phyloP scores from a whole-genome alignment of 2,888 invertebrate genomes.

The Octonoba sinensis region DNA sequence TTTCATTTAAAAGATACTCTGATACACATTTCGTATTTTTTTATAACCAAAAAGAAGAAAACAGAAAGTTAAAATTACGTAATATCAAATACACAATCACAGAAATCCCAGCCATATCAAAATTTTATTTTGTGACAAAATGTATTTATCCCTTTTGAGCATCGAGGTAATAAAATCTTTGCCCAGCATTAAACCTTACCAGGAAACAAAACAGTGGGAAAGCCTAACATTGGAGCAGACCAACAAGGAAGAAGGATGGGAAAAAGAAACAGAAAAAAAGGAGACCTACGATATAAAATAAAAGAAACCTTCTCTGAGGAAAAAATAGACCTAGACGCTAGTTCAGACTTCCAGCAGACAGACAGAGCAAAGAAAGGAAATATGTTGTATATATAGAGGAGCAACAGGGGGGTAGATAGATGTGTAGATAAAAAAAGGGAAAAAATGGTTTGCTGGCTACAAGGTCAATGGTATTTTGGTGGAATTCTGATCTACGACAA shows the following conservation, averaged over 20 bases:
- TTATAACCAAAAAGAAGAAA: too few species aligned
- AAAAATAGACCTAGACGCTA: conserved; percentile 57
- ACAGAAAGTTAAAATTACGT: too few species aligned
- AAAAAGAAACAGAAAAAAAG: conserved; percentile 29
- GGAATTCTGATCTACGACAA: conserved; percentile 40
- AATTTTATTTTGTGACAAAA: too few species aligned
- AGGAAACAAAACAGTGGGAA: conserved; percentile 43
- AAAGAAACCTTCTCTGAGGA: conserved; percentile 44
- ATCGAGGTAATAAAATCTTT: conserved; percentile 19
- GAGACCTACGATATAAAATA: conserved; percentile 56
- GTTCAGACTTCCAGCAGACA: conserved; percentile 53
- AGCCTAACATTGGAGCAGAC: conserved; percentile 28
- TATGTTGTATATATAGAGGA: conserved; percentile 60
- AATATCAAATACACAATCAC: too few species aligned
- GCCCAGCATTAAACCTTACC: conserved; percentile 31
- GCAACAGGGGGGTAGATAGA: conserved; percentile 58
- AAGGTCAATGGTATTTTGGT: conserved; percentile 61
- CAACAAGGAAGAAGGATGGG: conserved; percentile 12
- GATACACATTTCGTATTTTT: too few species aligned
- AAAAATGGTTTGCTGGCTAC: conserved; percentile 49
- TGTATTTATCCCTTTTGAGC: too few species aligned
- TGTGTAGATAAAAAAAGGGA: conserved; percentile 49
- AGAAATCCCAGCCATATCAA: too few species aligned
- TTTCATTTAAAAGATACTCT: too few species aligned
- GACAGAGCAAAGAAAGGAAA: conserved; percentile 47